Conservation (phyloP, 92 coral and sea anemone species). For the Hydrozoanthus gracilis region DNA sequence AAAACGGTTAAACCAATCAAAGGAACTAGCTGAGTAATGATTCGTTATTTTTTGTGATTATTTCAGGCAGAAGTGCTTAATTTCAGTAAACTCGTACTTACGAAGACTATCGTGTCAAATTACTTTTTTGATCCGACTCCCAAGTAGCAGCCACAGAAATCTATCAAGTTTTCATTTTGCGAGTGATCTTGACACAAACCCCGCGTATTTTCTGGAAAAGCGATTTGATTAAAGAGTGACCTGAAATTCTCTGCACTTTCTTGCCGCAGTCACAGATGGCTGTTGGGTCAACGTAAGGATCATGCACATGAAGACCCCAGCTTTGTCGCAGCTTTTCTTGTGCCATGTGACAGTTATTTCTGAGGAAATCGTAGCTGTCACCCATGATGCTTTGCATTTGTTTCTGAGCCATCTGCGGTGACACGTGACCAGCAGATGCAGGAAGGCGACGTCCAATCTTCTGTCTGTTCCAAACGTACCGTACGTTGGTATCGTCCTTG, state of each 20-base stretch:
- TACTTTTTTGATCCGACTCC: no score
- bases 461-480: constrained; percentile 23
- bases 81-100: no score
- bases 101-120: no score
- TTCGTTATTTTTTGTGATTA: no score
- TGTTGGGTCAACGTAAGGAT: constrained; percentile 36
- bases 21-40: no score
- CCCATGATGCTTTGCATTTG: constrained; percentile 58
- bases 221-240: background rate
- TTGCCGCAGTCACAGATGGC: constrained; percentile 43
- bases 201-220: constrained; percentile 7
- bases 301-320: constrained; percentile 39
- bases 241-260: background rate
- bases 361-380: constrained; percentile 48
- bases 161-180: background rate
- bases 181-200: background rate
- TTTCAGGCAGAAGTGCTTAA: no score
- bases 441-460: background rate
- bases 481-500: constrained; percentile 27
- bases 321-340: constrained; percentile 57
- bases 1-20: no score
- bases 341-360: constrained; percentile 60
- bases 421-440: constrained; percentile 52
- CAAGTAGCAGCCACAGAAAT: no score
- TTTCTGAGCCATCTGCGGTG: constrained; percentile 53